Evolutionary conservation across 2,113 vertebrate genomes (phyloP), one percentile per base, ranked within the genome.

Genomic region (Motacilla tschutschensis): DNA sequence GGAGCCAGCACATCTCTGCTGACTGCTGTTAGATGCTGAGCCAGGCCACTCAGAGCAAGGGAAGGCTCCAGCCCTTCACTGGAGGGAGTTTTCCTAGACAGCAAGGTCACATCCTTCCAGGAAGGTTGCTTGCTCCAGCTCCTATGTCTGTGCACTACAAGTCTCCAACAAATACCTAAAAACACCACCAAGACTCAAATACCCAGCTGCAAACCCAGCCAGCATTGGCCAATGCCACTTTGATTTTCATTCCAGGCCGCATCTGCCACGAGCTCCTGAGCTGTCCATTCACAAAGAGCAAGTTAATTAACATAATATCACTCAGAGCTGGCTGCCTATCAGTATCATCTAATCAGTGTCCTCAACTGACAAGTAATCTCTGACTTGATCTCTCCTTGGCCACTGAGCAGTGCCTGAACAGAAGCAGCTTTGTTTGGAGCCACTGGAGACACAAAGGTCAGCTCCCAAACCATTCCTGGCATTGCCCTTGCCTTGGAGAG

Each of bases 301-400:
- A 77, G 40, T 75, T 92, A 73, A 92, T 94, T 88, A 93, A 85
- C 83, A 35, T 50, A 62, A 28, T 80, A 91, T 95, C 91, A 86
- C 87, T 96, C 85, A 88, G 85, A 95, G 87, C 79, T 64, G 82
- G 87, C 77, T 66, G 60, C 59, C 81, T 91, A 91, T 93, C 80
- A 77, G 85, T 83, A 95, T 64, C 77, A 96, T 96, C 95, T 93
- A 64, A 51, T 91, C 93, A 86, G 70, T 51, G 66, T 63, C 83
- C 87, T 92, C 90, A 90, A 89, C 96, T 93, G 94, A 94, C 95
- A 95, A 90, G 64, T 85, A 93, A 93, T 91, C 94, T 95, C 92
- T 83, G 60, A 25, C 64, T 82, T 66, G 67, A 96, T 95, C 96
- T 94, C 85, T 59, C 69, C 44, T 84, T 96, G 95, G 95, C 91